These are phyloP conservation scores for Rutilus rutilus DNA, from an alignment of 2,113 vertebrate species.

Conservation along the genomic window DNA sequence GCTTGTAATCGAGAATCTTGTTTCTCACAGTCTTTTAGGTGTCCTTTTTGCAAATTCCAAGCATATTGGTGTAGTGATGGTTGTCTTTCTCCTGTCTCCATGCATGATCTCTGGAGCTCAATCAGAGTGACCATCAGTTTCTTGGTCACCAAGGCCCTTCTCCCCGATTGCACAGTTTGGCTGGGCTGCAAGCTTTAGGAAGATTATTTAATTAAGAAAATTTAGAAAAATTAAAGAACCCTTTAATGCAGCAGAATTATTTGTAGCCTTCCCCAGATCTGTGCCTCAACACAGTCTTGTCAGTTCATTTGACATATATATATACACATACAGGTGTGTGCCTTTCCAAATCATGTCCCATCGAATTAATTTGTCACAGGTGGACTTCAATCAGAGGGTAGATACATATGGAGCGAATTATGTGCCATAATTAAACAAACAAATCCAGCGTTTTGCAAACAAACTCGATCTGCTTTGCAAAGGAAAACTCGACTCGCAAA, in stretches of 20 bases:
- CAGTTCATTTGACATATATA: not conserved
- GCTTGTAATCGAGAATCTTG: too few species aligned
- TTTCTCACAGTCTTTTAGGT: too few species aligned
- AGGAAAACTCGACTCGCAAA: too few species aligned
- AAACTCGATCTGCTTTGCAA: too few species aligned
- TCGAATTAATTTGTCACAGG: not conserved
- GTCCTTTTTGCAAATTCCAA: too few species aligned
- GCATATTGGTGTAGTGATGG: too few species aligned
- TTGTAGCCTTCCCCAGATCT: not conserved
- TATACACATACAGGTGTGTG: too few species aligned
- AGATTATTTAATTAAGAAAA: not conserved
- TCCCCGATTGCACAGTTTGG: not conserved
- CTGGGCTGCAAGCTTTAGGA: not conserved
- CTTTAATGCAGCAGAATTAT: too few species aligned
- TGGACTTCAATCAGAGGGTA: not conserved
- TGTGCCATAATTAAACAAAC: too few species aligned
- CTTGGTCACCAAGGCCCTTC: not conserved
- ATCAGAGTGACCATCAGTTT: too few species aligned
- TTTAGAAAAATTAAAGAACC: too few species aligned
- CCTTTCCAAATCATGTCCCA: not conserved
- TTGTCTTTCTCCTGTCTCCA: not conserved
- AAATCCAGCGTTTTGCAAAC: too few species aligned
- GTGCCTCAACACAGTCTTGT: not conserved
- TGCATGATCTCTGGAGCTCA: not conserved
- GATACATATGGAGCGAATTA: not conserved